phyloP scores from a whole-genome alignment of 2,888 invertebrate genomes.

The Amaurobius ferox region DNA sequence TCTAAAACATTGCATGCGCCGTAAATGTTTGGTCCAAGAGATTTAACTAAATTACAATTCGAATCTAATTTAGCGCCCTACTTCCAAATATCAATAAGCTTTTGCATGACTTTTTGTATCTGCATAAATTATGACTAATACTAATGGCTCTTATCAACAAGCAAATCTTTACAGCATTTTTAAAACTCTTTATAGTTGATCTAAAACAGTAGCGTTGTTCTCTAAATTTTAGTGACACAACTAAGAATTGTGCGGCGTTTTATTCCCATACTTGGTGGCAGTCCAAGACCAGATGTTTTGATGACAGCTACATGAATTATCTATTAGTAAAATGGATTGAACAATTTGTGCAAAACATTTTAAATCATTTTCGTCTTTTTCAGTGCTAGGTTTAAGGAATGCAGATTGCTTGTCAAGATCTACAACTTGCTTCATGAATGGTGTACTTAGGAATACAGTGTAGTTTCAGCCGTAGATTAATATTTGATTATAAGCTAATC shows the following conservation, averaged over 20 bases:
- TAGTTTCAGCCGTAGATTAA: too few relatives aligned
- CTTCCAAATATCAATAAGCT: too few relatives aligned
- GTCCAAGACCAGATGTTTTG: not conserved
- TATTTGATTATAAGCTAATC: too few relatives aligned
- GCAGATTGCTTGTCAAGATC: too few relatives aligned
- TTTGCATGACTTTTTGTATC: not conserved
- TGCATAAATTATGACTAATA: not conserved
- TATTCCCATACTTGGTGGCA: constrained; percentile 29
- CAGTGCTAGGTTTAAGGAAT: not conserved
- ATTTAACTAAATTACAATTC: not conserved
- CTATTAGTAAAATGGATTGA: not conserved
- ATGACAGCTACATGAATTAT: not conserved
- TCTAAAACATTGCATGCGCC: constrained; percentile 13
- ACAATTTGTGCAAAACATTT: constrained; percentile 4
- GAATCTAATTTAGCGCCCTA: not conserved
- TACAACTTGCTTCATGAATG: too few relatives aligned
- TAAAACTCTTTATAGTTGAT: not conserved
- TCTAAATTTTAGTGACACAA: constrained; percentile 23
- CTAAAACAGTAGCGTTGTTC: not conserved
- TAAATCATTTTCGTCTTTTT: not conserved
- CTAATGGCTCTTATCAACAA: not conserved
- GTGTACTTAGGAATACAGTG: too few relatives aligned
- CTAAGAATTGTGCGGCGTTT: constrained; percentile 38
- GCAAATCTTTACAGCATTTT: not conserved
- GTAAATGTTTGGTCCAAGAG: constrained; percentile 21